Evolutionary conservation across 2,113 vertebrate species (phyloP), one percentile per base, ranked within the genome.

Genomic region (Circaetus cinerascens): DNA sequence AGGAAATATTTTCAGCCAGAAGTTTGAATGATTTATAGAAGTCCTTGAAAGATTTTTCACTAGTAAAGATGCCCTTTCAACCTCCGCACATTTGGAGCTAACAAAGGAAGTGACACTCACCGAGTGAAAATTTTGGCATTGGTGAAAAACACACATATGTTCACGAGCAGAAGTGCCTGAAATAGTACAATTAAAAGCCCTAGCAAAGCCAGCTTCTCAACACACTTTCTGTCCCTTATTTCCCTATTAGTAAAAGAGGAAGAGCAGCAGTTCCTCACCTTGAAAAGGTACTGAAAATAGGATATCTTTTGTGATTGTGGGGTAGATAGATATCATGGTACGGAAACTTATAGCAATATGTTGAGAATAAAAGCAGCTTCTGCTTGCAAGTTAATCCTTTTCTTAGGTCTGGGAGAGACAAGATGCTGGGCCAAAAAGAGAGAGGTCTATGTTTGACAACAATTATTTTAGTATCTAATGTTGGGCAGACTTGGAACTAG

Each of bases 1-100:
- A 94, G 93, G 82, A 94, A 97, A 97, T 88, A 94, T 97, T 97
- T 97, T 97, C 86, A 96, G 95, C 82, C 79, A 96, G 85, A 95
- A 97, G 63, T 95, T 34, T 95, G 92, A 97, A 80, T 94, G 92
- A 94, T 97, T 97, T 96, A 93, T 90, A 63, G 41, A 96, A 94
- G 87, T 94, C 66, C 75, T 94, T 93, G 86, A 96, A 63, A 67
- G 90, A 92, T 91, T 88, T 96, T 96, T 95, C 87, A 69, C 77
- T 45, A 86, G 82, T 40, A 69, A 86, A 91, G 88, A 88, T 96
- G 88, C 86, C 88, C 92, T 95, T 96, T 93, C 92, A 91, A 87
- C 92, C 95, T 92, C 77, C 96, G 83, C 92, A 94, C 85, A 88
- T 93, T 97, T 97, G 97, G 92, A 95, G 50, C 78, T 95, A 83